Conservation (phyloP, 2,113 vertebrate species). For the Semnopithecus entellus region DNA sequence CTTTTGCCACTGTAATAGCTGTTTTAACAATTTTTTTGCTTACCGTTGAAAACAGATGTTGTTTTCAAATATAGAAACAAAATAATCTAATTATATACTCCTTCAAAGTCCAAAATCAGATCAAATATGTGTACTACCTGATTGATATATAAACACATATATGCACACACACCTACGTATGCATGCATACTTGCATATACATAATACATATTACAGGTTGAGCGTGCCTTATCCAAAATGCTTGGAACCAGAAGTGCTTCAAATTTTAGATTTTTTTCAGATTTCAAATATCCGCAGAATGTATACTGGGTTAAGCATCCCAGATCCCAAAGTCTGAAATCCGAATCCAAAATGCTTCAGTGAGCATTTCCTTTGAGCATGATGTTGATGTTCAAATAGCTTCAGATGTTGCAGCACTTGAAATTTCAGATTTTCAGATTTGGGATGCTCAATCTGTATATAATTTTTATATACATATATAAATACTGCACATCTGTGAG, state of each 20-base stretch:
- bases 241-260: not conserved
- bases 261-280: not conserved
- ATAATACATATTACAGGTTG: not conserved
- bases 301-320: not conserved
- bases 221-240: not conserved
- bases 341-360: not conserved
- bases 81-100: not conserved
- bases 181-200: not conserved
- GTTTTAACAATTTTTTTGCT: too few relatives aligned
- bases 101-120: not conserved
- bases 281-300: not conserved
- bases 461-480: not conserved
- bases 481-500: not conserved
- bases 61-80: not conserved
- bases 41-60: not conserved
- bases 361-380: not conserved
- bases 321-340: not conserved
- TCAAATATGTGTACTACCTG: not conserved
- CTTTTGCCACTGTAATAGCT: not conserved
- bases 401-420: not conserved
- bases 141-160: rapidly evolving
- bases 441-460: not conserved
- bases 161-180: not conserved
- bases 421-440: not conserved
- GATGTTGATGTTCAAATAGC: not conserved